Evolutionary conservation across 2,888 invertebrate genomes (phyloP), one percentile per base, ranked within the genome.

Genomic region (Heliconius aoede): DNA sequence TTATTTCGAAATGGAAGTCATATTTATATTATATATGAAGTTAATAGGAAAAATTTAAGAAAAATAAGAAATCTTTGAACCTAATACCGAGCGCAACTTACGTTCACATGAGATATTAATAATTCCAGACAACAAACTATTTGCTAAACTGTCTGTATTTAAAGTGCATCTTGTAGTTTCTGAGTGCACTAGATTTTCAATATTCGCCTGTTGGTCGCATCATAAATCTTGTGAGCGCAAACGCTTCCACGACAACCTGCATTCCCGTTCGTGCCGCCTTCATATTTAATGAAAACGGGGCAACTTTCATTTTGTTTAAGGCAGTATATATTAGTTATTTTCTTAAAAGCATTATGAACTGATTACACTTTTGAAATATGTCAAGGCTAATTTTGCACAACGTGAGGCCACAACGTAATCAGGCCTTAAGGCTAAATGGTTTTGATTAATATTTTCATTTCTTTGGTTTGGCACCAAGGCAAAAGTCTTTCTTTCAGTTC

Each of bases 251-350:
- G 91, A 89, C 92, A 91, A 89, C 90, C 89, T 92, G 91, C 90
- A 91, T 91, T 89, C 91, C 85, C 85, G 85, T 81, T 83, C 81
- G 82, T 83, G 82, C 88, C 87, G 89, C 88, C 88, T 89, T 89
- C 85, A 89, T 92, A 90, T 91, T 92, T 91, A 91, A 92, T 92
- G 90, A 92, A 91, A 91, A 89, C 87, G 88, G 87, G 86, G 89
- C 89, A 87, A 86, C 85, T 86, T 88, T 90, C 87, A 90, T 89
- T 89, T 90, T 83, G 85, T 85, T 82, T 80, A 79, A 80, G 80
- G 64, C 78, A 79, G 79, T 80, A 82, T 78, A 80, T 81, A 80
- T 81, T 79, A 80, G 78, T 78, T 80, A 81, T 82, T 81, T 78
- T 80, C 74, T 77, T 78, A 82, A 55, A 69, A 71, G 71, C 74